Conservation (phyloP, 2,797 vertebrate genomes). For the Mallotus villosus region DNA sequence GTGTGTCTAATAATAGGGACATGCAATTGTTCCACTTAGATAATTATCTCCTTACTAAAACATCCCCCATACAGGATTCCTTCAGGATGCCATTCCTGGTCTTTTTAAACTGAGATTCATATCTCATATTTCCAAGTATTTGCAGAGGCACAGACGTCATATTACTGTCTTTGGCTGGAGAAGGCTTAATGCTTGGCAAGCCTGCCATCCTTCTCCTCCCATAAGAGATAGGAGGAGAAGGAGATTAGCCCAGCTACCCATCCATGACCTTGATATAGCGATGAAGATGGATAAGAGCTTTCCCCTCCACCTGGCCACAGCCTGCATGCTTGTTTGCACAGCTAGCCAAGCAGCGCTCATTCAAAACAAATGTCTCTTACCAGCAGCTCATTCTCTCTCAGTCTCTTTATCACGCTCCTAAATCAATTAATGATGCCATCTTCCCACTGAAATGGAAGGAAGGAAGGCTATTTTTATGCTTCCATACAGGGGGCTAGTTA, state of each 20-base stretch:
- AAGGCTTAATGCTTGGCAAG: constrained; percentile 60
- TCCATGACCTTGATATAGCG: constrained; percentile 74
- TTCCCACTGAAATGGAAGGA: constrained; percentile 50
- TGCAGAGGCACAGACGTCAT: constrained; percentile 54
- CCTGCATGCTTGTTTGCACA: constrained; percentile 67
- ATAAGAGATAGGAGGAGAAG: constrained; percentile 70
- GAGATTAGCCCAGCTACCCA: constrained; percentile 73
- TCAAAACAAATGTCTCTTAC: constrained; percentile 65
- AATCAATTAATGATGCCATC: constrained; percentile 64
- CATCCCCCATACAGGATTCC: not conserved
- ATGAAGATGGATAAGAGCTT: constrained; percentile 72
- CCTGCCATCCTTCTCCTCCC: constrained; percentile 61
- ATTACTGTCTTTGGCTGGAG: constrained; percentile 63
- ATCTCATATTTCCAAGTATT: constrained; percentile 57
- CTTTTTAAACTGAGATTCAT: constrained; percentile 53
- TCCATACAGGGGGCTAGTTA: constrained; percentile 40
- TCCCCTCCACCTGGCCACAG: constrained; percentile 70
- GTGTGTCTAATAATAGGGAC: not conserved
- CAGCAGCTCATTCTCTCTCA: constrained; percentile 46
- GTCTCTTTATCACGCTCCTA: constrained; percentile 42
- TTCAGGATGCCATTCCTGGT: not conserved
- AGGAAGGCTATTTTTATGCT: constrained; percentile 36
- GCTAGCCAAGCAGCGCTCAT: constrained; percentile 58
- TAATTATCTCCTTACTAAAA: not conserved
- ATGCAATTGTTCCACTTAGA: not conserved